Evolutionary conservation across 2,797 vertebrate species (phyloP), one percentile per base, ranked within the genome.

Genomic region (Euthynnus affinis): DNA sequence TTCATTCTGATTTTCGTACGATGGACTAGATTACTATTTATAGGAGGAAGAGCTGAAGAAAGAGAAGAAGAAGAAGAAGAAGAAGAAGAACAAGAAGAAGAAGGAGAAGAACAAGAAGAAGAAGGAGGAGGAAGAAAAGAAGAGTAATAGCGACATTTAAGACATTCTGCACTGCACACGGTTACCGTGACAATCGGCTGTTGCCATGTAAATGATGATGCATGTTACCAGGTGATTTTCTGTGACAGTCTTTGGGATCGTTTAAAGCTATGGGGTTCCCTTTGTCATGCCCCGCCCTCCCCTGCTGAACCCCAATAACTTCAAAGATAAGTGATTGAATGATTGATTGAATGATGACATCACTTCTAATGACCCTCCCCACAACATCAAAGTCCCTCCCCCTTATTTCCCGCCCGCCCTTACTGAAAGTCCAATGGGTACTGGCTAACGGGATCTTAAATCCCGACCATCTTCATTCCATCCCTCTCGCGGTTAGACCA

Each of bases 161-260:
- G 92, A 94, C 88, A 91, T 90, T 95, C 88, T 84, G 90, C 89
- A 93, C 91, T 91, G 88, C 89, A 88, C 90, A 87, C 82, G 70
- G 85, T 88, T 88, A 88, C 89, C 76, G 89, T 87, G 90, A 88
- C 76, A 48, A 89, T 76, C 76, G 37, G 66, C 60, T 89, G 87
- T 91, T 84, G 84, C 85, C 87, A 81, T 89, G 89, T 88, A 87
- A 86, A 93, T 86, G 85, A 86, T 72, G 89, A 80, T 91, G 88
- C 78, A 78, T 80, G 84, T 92, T 87, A 90, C 82, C 80, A 78
- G 71, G 78, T 88, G 89, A 86, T 74, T 83, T 84, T 88, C 37
- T 6, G 87, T 86, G 88, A 88, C 78, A 82, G 89, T 95, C 94
- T 95, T 95, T 95, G 94, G 93, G 87, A 94, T 95, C n/a, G 32